These are phyloP conservation scores for Clarias macrocephalus DNA, from an alignment of 2,113 vertebrate genomes.

Conservation along the genomic window DNA sequence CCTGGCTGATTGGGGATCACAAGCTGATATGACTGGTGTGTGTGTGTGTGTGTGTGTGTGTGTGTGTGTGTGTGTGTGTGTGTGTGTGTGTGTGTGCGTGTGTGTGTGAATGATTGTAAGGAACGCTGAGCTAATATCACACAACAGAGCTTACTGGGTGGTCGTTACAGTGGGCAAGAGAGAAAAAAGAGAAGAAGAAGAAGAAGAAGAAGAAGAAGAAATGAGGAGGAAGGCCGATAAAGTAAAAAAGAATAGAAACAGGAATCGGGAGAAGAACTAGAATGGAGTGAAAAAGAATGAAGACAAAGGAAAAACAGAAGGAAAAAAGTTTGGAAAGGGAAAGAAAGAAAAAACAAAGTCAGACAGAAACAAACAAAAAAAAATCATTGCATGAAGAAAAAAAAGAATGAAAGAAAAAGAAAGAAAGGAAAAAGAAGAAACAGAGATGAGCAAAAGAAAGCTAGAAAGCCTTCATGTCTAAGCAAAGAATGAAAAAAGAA, in stretches of 20 bases:
- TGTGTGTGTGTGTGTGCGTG: background rate
- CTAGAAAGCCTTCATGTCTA: no score
- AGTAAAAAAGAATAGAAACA: background rate
- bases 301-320: background rate
- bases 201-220: background rate
- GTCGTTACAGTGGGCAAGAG: background rate
- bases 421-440: background rate
- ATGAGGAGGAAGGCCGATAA: background rate
- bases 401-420: no score
- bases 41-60: background rate
- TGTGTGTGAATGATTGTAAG: background rate
- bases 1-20: conserved; percentile 54
- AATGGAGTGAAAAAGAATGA: background rate
- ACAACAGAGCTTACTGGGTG: background rate
- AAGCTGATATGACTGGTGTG: conserved; percentile 36
- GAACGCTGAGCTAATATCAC: background rate
- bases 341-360: background rate
- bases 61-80: background rate
- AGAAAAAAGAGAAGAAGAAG: no score
- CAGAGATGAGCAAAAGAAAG: background rate
- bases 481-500: background rate
- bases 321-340: background rate
- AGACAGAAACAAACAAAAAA: background rate
- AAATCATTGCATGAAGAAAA: background rate
- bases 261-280: background rate